Base-by-base conservation (phyloP, 2,888 invertebrate genomes). In the Sepioteuthis lessoniana region DNA sequence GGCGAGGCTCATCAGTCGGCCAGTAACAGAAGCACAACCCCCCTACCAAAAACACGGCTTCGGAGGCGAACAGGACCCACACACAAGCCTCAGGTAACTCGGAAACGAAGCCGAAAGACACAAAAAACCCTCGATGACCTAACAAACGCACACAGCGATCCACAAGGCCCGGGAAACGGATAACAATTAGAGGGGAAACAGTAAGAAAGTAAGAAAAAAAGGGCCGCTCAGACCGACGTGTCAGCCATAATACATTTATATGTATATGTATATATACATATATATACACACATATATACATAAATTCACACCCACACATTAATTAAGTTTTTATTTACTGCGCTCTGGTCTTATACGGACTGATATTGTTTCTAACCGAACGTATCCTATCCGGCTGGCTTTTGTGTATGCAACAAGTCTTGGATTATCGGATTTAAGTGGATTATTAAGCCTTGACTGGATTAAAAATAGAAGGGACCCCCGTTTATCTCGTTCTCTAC, bases 1-100 rank as follows among this genome's bases (percentile, higher is more conserved):
- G 76, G 76, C 76, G 76, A 76, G n/a, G 76, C 76, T 76, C 76
- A n/a, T 76, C 76, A 76, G 76, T 76, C 76, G 76, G 76, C n/a
- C 76, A n/a, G 76, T 3, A 76, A 76, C 19, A 76, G 76, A 76
- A 76, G 35, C 76, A 76, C n/a, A 19, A 35, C n/a, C 76, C 76
- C 76, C 76, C 76, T 76, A 35, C 76, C n/a, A 76, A 76, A 76
- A 76, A 76, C n/a, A 76, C 76, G 76, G 76, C 76, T 76, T 76
- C 76, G n/a, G 76, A 76, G 76, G 76, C 76, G 76, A 35, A 35
- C 76, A n/a, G n/a, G 76, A 76, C n/a, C 76, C 76, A n/a, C n/a
- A 76, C 76, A 35, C n/a, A 76, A 76, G 76, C 76, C 76, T 76
- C 76, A 76, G 76, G 76, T 76, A 76, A 76, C 76, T 76, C 76